These are phyloP conservation scores for Strigamia crassipes DNA, from an alignment of 2,888 invertebrate species.

Conservation along the genomic window DNA sequence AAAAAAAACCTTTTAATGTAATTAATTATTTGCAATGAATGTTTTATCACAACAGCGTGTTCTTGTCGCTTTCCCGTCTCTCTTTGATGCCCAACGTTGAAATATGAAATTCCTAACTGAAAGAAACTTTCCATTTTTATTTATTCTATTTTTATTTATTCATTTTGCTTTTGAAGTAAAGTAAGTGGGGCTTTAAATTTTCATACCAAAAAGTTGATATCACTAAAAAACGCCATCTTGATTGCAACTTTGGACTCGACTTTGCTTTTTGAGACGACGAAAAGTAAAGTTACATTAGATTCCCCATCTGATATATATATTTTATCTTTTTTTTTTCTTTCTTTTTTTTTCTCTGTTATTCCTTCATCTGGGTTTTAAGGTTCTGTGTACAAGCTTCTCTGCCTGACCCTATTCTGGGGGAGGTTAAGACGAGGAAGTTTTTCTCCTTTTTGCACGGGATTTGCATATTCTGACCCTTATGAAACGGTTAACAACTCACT, in stretches of 20 bases:
- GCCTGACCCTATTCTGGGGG: background rate
- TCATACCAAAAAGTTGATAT: background rate
- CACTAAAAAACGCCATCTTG: background rate
- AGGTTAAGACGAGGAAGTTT: background rate
- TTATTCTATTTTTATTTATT: too few relatives aligned
- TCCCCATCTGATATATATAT: background rate
- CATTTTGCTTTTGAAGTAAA: background rate
- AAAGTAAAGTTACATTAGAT: background rate
- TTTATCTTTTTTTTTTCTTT: background rate
- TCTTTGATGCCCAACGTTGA: too few relatives aligned
- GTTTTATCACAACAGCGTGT: too few relatives aligned
- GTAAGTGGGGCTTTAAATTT: background rate
- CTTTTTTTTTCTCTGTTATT: background rate
- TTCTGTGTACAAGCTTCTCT: background rate
- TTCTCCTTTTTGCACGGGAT: background rate
- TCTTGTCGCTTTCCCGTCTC: too few relatives aligned
- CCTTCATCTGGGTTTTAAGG: background rate
- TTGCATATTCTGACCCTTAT: slow-evolving; percentile 5
- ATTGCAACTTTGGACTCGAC: background rate
- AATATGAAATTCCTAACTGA: too few relatives aligned
- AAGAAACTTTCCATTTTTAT: too few relatives aligned
- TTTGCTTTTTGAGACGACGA: background rate
- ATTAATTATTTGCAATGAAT: too few relatives aligned
- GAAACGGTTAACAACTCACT: slow-evolving; percentile 22
- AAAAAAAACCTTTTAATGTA: too few relatives aligned